Evolutionary conservation across 2,888 invertebrate genomes (phyloP).

Genomic region (Galeopsomyia nigrocyanea): DNA sequence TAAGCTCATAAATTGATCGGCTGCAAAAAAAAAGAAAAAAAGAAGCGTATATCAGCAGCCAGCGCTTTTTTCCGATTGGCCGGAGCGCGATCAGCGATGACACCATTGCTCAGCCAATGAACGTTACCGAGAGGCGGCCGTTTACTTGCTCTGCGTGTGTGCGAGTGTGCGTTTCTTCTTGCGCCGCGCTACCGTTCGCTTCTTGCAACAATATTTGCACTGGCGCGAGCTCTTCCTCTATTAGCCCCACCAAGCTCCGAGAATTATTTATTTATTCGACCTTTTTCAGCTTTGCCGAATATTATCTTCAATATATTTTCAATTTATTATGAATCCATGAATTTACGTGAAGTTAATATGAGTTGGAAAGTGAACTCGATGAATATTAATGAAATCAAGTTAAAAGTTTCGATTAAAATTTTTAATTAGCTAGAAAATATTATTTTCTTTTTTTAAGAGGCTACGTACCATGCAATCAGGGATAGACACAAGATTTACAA

Average conservation of each 20-base stretch:
- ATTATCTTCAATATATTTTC: too few relatives aligned
- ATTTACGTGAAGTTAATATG: too few relatives aligned
- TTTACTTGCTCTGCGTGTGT: conserved; percentile 7
- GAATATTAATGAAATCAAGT: not conserved
- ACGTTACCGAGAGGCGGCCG: not conserved
- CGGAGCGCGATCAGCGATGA: conserved; percentile 23
- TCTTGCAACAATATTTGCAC: conserved; percentile 46
- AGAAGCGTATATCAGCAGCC: not conserved
- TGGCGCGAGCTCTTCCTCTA: conserved; percentile 32
- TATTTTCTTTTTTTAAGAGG: too few relatives aligned
- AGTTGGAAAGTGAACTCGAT: too few relatives aligned
- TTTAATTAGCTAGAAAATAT: too few relatives aligned
- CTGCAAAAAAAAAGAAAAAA: too few relatives aligned
- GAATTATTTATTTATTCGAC: not conserved
- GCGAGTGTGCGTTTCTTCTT: not conserved
- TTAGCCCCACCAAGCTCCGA: conserved; percentile 18
- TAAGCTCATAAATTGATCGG: too few relatives aligned
- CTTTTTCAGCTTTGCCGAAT: too few relatives aligned
- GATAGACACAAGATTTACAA: not conserved
- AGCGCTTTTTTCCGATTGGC: conserved; percentile 12
- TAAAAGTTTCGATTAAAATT: not conserved
- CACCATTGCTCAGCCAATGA: conserved; percentile 37
- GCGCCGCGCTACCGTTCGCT: conserved; percentile 5
- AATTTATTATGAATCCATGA: too few relatives aligned
- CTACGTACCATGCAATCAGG: not conserved